Base-by-base conservation (phyloP, 2,888 invertebrate genomes). In the Pammene aurita region DNA sequence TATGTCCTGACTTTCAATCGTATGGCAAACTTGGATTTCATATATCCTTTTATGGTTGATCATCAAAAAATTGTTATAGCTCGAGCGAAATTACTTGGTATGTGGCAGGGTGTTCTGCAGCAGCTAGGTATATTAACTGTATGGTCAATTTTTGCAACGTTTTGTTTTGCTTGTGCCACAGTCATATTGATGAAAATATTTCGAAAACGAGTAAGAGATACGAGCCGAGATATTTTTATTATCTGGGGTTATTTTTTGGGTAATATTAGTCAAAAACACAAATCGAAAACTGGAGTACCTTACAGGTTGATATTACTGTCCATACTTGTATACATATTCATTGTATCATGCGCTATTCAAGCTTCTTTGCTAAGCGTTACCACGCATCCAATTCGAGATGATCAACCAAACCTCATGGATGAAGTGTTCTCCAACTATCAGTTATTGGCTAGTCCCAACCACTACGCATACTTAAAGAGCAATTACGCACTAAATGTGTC, bases 221-320 rank as follows among this genome's bases (percentile, higher is more conserved):
- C 72, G 16, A 38, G 70, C 0, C 74, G 78, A 9, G 74, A 78
- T 13, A 44, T 79, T 18, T 64, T 84, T 41, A 65, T 77, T 7
- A 75, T 83, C 9, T 77, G 77, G 44, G 84, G 85, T 52, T 80
- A 77, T 55, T 78, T 83, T 68, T 69, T 82, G 5, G 79, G 78
- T 72, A 83, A 77, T 64, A 65, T 61, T 2, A 57, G 35, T n/a
- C 54, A 75, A 2, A 71, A 35, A 9, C 70, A 73, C 9, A 70
- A 74, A 9, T 71, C 74, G 38, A 72, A 71, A 46, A 16, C 67
- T 1, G 78, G 76, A 16, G 54, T 76, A 35, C 69, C 79, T 7
- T 75, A 77, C 16, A 72, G 73, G 16, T 26, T 84, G 0, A 48
- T 83, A 7, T 65, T 80, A 5, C 42, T 72, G 7, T 72, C 65